Conservation (phyloP, 2,797 vertebrate species). For the Apogon talboti region DNA sequence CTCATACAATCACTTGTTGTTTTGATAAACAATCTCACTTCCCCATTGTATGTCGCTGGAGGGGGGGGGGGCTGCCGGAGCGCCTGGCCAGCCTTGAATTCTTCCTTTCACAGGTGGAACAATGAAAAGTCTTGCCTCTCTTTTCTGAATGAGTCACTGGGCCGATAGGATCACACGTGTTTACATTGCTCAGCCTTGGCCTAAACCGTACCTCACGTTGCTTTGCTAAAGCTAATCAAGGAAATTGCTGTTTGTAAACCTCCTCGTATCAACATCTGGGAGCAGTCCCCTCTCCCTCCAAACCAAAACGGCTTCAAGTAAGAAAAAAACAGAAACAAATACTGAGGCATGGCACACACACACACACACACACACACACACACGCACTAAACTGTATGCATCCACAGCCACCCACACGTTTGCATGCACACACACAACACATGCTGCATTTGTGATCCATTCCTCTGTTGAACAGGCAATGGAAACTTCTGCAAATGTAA, state of each 20-base stretch:
- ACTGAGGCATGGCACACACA: constrained; percentile 56
- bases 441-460: constrained; percentile 81
- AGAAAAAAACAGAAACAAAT: constrained; percentile 71
- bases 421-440: constrained; percentile 51
- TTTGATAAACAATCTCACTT: constrained; percentile 53
- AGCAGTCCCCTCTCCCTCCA: constrained; percentile 64
- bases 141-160: constrained; percentile 55
- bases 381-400: constrained; percentile 6
- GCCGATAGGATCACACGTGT: constrained; percentile 71
- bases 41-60: constrained; percentile 20
- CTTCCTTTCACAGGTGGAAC: constrained; percentile 73
- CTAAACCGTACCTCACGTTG: constrained; percentile 61
- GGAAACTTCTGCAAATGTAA: constrained; percentile 89
- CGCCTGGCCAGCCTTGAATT: constrained; percentile 38
- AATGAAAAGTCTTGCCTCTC: constrained; percentile 70
- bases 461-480: constrained; percentile 84
- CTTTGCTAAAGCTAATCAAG: constrained; percentile 80
- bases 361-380: constrained; percentile 8
- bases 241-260: constrained; percentile 85
- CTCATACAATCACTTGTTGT: constrained; percentile 41
- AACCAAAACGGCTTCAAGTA: constrained; percentile 57
- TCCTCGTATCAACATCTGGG: constrained; percentile 80
- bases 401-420: constrained; percentile 11
- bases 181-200: constrained; percentile 65
- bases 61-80: neutral